phyloP scores from a whole-genome alignment of 2,797 vertebrate genomes.

The Falco columbarius region DNA sequence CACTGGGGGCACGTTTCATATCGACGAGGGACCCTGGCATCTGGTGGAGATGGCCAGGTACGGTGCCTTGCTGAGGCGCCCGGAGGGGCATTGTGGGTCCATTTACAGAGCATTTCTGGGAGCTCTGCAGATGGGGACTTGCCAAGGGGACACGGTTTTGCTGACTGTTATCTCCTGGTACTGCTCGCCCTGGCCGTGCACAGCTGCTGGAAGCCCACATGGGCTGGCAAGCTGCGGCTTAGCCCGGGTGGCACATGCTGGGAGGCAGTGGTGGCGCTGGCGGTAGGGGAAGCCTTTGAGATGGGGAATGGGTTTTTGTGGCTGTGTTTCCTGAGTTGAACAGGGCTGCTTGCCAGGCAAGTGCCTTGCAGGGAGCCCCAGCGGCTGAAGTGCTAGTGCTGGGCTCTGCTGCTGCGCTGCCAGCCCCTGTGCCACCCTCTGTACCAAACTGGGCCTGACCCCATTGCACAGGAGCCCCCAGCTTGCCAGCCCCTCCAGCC shows the following conservation, averaged over 20 bases:
- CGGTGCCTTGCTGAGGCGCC: background rate
- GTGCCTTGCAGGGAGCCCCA: background rate
- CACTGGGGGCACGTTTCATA: background rate
- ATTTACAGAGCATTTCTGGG: background rate
- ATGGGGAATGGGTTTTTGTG: accelerated
- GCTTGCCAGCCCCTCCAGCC: background rate
- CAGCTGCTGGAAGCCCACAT: background rate
- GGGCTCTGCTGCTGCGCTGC: background rate
- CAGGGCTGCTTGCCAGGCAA: background rate
- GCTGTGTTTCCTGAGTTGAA: background rate
- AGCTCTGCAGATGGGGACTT: background rate
- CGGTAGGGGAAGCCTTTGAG: background rate
- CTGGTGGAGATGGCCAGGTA: background rate
- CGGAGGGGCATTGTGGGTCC: background rate
- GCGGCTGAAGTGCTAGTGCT: background rate
- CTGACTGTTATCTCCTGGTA: background rate
- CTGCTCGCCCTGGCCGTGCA: accelerated
- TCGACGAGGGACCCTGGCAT: background rate
- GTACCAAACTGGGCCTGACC: background rate
- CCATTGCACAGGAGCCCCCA: background rate
- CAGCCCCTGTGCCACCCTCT: background rate
- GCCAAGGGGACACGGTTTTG: background rate
- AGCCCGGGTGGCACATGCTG: background rate
- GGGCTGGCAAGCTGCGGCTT: background rate
- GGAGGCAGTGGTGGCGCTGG: background rate